Evolutionary conservation across 2,797 vertebrate genomes (phyloP).

Genomic region (Coluber constrictor): DNA sequence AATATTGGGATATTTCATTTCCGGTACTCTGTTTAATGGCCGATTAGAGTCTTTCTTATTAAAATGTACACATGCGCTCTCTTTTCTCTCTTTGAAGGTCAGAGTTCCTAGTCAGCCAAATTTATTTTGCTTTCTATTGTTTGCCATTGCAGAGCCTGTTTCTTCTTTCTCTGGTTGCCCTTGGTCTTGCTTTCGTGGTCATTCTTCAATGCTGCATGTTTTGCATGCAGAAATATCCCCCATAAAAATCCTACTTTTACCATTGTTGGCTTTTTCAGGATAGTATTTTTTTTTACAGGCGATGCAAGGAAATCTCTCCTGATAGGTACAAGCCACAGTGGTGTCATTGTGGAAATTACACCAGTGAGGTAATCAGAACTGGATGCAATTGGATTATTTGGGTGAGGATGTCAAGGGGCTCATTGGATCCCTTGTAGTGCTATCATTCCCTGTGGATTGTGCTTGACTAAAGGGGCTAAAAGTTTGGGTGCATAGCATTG

Average conservation of each 20-base stretch:
- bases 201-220: not conserved
- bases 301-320: not conserved
- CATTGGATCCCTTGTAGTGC: not conserved
- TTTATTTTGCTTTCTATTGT: not conserved
- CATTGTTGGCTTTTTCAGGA: not conserved
- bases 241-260: not conserved
- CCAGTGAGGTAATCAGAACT: not conserved
- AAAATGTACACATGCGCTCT: not conserved
- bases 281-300: not conserved
- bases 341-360: not conserved
- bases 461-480: not conserved
- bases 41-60: slow-evolving; percentile 25
- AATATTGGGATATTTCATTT: not conserved
- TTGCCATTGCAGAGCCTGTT: not conserved
- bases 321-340: not conserved
- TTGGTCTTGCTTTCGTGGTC: not conserved
- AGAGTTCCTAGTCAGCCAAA: not conserved
- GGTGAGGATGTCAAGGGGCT: not conserved
- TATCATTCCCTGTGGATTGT: not conserved
- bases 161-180: not conserved
- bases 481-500: not conserved
- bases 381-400: not conserved
- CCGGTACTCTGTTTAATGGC: not conserved
- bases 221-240: not conserved
- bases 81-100: not conserved